Evolutionary conservation across 2,113 vertebrate genomes (phyloP).

Genomic region (Ciconia maguari): DNA sequence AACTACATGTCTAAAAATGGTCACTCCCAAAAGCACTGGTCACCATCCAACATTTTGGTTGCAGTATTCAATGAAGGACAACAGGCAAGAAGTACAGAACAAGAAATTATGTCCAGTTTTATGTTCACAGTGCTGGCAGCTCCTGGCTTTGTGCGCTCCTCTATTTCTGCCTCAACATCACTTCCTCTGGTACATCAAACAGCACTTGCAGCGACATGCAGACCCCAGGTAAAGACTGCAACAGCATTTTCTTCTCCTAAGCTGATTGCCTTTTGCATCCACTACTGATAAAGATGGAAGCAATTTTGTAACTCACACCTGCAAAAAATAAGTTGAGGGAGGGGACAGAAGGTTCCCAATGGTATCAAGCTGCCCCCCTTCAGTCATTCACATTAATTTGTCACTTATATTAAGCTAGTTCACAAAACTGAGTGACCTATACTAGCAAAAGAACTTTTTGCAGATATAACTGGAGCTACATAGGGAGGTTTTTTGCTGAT

Average conservation of each 20-base stretch:
- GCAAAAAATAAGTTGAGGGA: background rate
- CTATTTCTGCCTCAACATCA: constrained; percentile 89
- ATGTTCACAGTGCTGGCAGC: constrained; percentile 84
- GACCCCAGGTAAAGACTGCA: constrained; percentile 78
- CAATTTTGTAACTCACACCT: background rate
- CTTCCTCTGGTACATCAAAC: constrained; percentile 88
- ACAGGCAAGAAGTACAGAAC: background rate
- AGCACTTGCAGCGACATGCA: constrained; percentile 82
- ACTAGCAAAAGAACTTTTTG: background rate
- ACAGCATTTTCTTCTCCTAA: background rate
- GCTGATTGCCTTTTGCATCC: background rate
- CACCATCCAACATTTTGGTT: background rate
- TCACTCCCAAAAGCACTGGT: background rate
- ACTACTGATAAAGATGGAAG: background rate
- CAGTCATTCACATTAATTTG: background rate
- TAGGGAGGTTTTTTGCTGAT: background rate
- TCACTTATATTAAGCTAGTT: background rate
- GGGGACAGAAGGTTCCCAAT: background rate
- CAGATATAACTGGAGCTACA: background rate
- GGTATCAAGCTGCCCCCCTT: background rate
- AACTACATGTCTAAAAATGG: background rate
- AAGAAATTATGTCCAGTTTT: background rate
- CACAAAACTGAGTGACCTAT: background rate
- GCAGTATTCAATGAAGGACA: background rate
- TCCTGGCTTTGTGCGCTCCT: constrained; percentile 87